Base-by-base conservation (phyloP, 2,888 invertebrate genomes). In the Microchrysa polita region DNA sequence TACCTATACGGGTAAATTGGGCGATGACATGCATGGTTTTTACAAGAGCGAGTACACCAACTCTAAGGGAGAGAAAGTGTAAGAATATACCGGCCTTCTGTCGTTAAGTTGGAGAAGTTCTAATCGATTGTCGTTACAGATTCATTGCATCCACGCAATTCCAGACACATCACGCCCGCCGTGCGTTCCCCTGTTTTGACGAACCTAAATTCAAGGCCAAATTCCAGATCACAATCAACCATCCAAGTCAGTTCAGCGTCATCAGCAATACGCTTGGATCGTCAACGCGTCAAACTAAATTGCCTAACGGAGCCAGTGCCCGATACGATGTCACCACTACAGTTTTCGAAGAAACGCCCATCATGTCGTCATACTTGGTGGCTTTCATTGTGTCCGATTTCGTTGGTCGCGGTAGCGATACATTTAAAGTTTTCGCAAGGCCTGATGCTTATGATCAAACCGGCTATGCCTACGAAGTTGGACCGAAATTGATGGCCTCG, bases 101-200 rank as follows among this genome's bases (percentile, higher is more conserved):
- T n/a, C n/a, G n/a, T n/a, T n/a, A n/a, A n/a, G n/a, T n/a, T n/a
- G 27, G 10, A 65, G 48, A 48, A 9, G 52, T 16, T 52, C 52
- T 48, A 14, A 42, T 52, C 20, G 27, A 5, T 34, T 34, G 27
- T 55, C 27, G 22, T 74, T 80, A 20, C 74, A 88, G 88, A 53
- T 88, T 86, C 87, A 84, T 89, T 81, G 91, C 89, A 0, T 87
- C 91, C 0, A 92, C 92, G 0, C 92, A 92, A 79, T 91, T 92
- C 80, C 87, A 92, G 83, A 87, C 90, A 0, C 88, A 89, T 1
- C 84, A 90, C 74, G 91, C 91, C 0, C 88, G 93, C 20, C 86
- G 86, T 77, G 93, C 91, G 0, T 93, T 94, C 82, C 94, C 94
- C 23, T 91, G 92, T 79, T 93, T 93, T 79, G 94, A 94, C 79